Evolutionary conservation across 2,113 vertebrate species (phyloP).

Genomic region (Laticauda laticaudata): DNA sequence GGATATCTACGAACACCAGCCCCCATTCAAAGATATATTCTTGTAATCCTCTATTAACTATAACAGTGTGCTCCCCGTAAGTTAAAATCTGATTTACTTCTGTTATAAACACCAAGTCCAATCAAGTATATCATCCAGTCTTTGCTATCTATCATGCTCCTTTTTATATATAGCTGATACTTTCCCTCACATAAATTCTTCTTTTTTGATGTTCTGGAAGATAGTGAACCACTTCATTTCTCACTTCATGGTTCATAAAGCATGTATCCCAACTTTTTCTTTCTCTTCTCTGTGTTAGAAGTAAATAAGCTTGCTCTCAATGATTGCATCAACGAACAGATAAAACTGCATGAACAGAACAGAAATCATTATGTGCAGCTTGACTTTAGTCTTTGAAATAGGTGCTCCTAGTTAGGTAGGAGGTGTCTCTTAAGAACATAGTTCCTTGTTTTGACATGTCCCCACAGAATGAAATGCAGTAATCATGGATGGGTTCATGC

Average conservation of each 20-base stretch:
- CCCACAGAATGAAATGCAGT: not conserved
- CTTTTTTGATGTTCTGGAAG: not conserved
- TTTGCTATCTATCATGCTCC: not conserved
- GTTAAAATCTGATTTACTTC: conserved; percentile 9
- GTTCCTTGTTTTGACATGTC: not conserved
- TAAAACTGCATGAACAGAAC: not conserved
- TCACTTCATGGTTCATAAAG: not conserved
- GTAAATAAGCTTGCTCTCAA: not conserved
- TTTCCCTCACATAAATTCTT: not conserved
- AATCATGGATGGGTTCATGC: not conserved
- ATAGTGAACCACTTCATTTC: not conserved
- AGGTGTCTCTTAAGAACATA: not conserved
- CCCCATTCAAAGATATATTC: not conserved
- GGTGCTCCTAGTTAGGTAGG: not conserved
- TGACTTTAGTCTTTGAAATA: not conserved
- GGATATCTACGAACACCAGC: not conserved
- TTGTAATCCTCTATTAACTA: not conserved
- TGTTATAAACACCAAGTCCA: conserved; percentile 17
- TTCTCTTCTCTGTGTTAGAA: not conserved
- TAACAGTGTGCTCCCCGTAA: not conserved
- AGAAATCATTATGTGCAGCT: not conserved
- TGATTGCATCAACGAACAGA: not conserved
- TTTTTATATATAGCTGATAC: not conserved
- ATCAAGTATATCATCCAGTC: conserved; percentile 3
- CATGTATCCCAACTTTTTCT: not conserved